Conservation (phyloP, 1,140 invertebrate genomes). For the Zaprionus capensis region DNA sequence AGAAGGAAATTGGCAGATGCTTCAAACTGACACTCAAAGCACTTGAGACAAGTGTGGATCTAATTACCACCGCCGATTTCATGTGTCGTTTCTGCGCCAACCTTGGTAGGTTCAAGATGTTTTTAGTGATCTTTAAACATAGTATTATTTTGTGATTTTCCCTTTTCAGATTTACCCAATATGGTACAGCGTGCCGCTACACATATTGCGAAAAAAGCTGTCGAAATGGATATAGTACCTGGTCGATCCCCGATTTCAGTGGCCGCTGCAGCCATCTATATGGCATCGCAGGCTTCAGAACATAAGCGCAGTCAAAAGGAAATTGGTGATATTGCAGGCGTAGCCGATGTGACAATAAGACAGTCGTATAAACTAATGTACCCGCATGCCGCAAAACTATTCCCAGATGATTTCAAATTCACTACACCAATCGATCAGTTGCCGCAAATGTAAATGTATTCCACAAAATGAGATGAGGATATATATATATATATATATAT, state of each 20-base stretch:
- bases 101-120: constrained; percentile 85
- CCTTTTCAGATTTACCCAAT: constrained; percentile 89
- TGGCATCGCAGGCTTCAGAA: constrained; percentile 99
- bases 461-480: neutral
- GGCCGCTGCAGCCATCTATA: constrained; percentile 99
- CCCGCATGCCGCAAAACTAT: constrained; percentile 95
- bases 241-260: constrained; percentile 99
- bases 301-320: constrained; percentile 98
- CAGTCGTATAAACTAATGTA: constrained; percentile 99
- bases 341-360: constrained; percentile 99
- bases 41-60: constrained; percentile 97
- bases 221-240: constrained; percentile 98
- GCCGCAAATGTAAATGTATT: constrained; percentile 89
- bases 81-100: constrained; percentile 97
- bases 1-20: constrained; percentile 99
- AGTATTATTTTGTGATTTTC: neutral
- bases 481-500: neutral
- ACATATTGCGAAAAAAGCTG: constrained; percentile 97
- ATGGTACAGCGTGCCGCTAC: constrained; percentile 98
- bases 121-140: neutral
- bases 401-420: constrained; percentile 98
- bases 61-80: constrained; percentile 99
- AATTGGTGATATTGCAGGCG: constrained; percentile 99
- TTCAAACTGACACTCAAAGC: constrained; percentile 97
- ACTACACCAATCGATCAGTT: constrained; percentile 97